A percentile compares a stretch with the other conserved stretches of the same genome.
phyloP scores from a whole-genome alignment of 64 coral and sea anemone genomes.

The Stylophora pistillata region DNA sequence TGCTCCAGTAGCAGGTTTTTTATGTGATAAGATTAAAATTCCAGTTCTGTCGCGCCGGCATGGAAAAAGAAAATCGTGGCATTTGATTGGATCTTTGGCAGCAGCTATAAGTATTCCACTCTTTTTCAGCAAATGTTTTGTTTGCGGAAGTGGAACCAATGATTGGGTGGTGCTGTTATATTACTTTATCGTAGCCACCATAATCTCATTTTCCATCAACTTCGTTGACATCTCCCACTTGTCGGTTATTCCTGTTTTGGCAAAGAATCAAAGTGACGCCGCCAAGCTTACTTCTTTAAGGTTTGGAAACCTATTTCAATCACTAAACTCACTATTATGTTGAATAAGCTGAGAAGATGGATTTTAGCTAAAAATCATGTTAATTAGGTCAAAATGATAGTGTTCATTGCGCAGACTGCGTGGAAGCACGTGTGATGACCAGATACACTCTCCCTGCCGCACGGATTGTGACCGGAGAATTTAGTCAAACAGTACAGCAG shows the following conservation, averaged over 20 bases:
- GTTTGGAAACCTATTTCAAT: neutral
- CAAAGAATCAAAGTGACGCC: slow-evolving; percentile 17
- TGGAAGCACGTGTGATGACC: too few relatives aligned
- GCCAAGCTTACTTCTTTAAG: slow-evolving; percentile 11
- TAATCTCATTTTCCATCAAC: neutral
- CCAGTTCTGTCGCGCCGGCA: slow-evolving; percentile 3
- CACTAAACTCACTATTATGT: neutral
- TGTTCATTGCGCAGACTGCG: too few relatives aligned
- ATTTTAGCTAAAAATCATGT: too few relatives aligned
- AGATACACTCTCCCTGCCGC: too few relatives aligned
- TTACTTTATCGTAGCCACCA: neutral
- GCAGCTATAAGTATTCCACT: slow-evolving; percentile 2
- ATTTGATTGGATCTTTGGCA: neutral
- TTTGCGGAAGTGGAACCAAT: neutral
- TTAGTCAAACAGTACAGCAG: too few relatives aligned
- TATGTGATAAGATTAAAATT: neutral
- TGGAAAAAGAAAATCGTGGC: slow-evolving; percentile 32
- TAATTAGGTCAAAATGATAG: too few relatives aligned
- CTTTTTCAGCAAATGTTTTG: slow-evolving; percentile 2
- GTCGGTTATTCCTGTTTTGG: slow-evolving; percentile 12
- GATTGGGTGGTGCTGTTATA: slow-evolving; percentile 22
- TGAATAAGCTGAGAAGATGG: too few relatives aligned
- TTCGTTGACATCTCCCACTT: slow-evolving; percentile 26
- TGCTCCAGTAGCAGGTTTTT: neutral
- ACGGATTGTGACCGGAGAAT: too few relatives aligned